Evolutionary conservation across 2,797 vertebrate genomes (phyloP).

Genomic region (Synaphobranchus kaupii): DNA sequence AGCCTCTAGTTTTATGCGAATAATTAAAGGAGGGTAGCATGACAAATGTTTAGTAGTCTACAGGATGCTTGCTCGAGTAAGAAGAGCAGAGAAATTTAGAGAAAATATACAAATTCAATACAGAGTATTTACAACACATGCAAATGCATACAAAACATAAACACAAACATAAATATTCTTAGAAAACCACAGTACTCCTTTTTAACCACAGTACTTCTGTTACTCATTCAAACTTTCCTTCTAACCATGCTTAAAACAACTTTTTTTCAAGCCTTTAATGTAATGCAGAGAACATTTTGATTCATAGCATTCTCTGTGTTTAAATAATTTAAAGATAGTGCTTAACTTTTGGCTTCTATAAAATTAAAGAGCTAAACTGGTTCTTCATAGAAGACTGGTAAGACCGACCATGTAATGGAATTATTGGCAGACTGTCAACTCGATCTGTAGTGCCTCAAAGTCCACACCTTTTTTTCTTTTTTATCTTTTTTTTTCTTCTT

Average conservation of each 20-base stretch:
- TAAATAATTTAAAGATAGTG: neutral
- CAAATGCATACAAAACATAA: neutral
- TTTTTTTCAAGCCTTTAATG: neutral
- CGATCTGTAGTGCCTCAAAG: constrained; percentile 3
- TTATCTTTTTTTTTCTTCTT: constrained; percentile 38
- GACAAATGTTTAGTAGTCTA: neutral
- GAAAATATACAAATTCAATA: neutral
- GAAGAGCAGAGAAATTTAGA: neutral
- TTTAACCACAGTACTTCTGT: neutral
- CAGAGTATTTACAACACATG: neutral
- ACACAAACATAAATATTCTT: neutral
- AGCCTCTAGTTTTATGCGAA: neutral
- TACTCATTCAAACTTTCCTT: too few relatives aligned
- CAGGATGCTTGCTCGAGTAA: neutral
- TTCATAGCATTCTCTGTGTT: neutral
- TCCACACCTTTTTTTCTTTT: constrained; percentile 14
- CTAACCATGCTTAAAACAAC: neutral
- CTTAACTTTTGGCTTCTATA: neutral
- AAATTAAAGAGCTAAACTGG: neutral
- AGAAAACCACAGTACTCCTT: neutral
- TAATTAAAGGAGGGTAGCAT: neutral
- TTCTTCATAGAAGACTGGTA: neutral
- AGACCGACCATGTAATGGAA: neutral
- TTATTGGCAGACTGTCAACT: neutral
- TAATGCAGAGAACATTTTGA: neutral